A percentile compares a stretch with the other conserved stretches of the same genome.
These are phyloP conservation scores for Drosophila suzukii DNA, from an alignment of 1,140 invertebrate species.

Conservation along the genomic window DNA sequence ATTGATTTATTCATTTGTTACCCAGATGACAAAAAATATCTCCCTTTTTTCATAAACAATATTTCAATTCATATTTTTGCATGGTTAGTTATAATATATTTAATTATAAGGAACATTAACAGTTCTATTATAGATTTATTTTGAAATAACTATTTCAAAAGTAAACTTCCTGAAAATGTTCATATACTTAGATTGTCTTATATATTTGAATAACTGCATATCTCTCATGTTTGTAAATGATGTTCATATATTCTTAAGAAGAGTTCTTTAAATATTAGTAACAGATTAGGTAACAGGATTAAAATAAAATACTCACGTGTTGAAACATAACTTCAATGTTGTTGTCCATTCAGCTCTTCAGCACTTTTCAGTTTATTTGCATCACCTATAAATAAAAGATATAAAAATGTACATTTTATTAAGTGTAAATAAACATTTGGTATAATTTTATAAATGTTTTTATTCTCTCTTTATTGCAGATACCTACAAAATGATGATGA, in stretches of 20 bases:
- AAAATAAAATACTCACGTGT: slow-evolving; percentile 56
- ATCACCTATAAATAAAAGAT: slow-evolving; percentile 37
- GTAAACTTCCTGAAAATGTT: too few relatives aligned
- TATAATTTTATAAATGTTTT: slow-evolving; percentile 16
- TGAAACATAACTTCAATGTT: slow-evolving; percentile 26
- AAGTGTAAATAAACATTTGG: slow-evolving; percentile 10
- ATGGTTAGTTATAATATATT: too few relatives aligned
- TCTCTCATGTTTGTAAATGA: slow-evolving; percentile 34
- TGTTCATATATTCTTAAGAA: neutral
- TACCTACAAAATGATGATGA: slow-evolving; percentile 20
- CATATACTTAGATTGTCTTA: neutral
- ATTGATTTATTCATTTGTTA: too few relatives aligned
- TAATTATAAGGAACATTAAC: too few relatives aligned
- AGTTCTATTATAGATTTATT: too few relatives aligned
- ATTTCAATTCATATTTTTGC: too few relatives aligned
- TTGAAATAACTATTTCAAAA: too few relatives aligned
- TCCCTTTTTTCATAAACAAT: too few relatives aligned
- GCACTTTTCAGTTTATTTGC: slow-evolving; percentile 20
- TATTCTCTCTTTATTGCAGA: slow-evolving; percentile 28
- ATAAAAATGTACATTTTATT: slow-evolving; percentile 22
- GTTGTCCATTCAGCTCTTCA: slow-evolving; percentile 8
- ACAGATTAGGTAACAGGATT: slow-evolving; percentile 1
- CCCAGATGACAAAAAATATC: too few relatives aligned
- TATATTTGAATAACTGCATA: slow-evolving; percentile 48
- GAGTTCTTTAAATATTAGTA: slow-evolving; percentile 52